These are phyloP conservation scores for Amphiduros pacificus DNA, from an alignment of 2,888 invertebrate genomes.

Conservation along the genomic window DNA sequence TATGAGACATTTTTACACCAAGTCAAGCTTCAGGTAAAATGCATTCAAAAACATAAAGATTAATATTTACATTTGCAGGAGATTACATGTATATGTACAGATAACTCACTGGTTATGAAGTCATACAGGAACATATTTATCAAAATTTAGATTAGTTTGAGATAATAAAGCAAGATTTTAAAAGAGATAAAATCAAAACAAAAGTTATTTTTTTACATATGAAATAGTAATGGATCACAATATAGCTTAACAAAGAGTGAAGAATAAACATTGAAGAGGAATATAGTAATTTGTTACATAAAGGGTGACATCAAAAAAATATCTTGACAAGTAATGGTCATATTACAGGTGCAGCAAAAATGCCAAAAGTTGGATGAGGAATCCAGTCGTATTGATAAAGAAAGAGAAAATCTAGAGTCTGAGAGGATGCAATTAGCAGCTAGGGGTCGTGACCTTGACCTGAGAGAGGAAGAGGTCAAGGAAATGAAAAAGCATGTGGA, in stretches of 20 bases:
- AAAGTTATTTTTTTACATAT: neutral
- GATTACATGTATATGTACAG: neutral
- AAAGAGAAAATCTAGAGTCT: too few species aligned
- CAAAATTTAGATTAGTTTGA: neutral
- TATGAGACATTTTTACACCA: constrained; percentile 7
- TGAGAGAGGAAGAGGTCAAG: neutral
- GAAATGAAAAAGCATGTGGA: constrained; percentile 7
- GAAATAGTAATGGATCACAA: neutral
- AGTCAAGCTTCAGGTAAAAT: constrained; percentile 3
- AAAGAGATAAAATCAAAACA: neutral
- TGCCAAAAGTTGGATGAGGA: too few species aligned
- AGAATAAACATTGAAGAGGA: too few species aligned
- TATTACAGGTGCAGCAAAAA: too few species aligned
- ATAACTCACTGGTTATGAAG: neutral
- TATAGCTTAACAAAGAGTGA: too few species aligned
- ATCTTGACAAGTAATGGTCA: too few species aligned
- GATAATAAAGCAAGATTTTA: neutral
- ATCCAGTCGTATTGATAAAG: too few species aligned
- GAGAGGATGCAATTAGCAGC: too few species aligned
- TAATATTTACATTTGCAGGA: neutral
- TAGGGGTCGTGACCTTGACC: too few species aligned
- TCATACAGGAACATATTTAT: too few species aligned
- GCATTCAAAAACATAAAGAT: neutral
- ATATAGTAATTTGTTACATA: too few species aligned
- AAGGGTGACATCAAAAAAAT: too few species aligned